A percentile compares a stretch with the other conserved stretches of the same genome.
phyloP scores from a whole-genome alignment of 2,113 vertebrate genomes.

The Ginglymostoma cirratum region DNA sequence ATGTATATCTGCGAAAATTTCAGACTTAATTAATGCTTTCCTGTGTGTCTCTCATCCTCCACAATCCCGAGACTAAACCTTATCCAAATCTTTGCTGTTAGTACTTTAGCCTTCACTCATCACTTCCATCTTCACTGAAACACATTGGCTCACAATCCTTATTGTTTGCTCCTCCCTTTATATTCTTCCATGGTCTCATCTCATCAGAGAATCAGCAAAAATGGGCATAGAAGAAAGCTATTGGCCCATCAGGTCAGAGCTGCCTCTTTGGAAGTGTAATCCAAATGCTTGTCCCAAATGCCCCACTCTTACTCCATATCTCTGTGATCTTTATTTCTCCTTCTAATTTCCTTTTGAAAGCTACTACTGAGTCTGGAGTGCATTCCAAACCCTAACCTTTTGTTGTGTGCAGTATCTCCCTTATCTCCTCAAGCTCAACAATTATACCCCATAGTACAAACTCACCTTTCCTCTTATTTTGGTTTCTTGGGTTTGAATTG shows the following conservation, averaged over 20 bases:
- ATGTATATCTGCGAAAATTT: neutral
- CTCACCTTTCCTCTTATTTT: neutral
- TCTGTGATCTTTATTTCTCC: neutral
- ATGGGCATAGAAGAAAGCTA: neutral
- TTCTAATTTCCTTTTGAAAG: neutral
- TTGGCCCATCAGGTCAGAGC: neutral
- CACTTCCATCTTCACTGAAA: neutral
- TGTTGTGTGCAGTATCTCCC: neutral
- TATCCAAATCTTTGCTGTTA: neutral
- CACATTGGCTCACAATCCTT: neutral
- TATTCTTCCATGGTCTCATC: neutral
- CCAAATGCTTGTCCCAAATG: neutral
- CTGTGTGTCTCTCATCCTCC: neutral
- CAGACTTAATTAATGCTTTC: neutral
- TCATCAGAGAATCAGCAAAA: neutral
- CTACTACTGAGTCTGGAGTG: neutral
- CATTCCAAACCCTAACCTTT: neutral
- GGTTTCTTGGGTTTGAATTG: neutral
- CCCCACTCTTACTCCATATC: neutral
- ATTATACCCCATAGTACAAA: neutral
- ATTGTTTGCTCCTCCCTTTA: neutral
- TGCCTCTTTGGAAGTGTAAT: neutral
- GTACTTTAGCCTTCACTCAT: neutral
- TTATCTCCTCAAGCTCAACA: neutral
- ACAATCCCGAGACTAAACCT: neutral